Base-by-base conservation (phyloP, 2,888 invertebrate species). In the Eupithecia dodoneata region DNA sequence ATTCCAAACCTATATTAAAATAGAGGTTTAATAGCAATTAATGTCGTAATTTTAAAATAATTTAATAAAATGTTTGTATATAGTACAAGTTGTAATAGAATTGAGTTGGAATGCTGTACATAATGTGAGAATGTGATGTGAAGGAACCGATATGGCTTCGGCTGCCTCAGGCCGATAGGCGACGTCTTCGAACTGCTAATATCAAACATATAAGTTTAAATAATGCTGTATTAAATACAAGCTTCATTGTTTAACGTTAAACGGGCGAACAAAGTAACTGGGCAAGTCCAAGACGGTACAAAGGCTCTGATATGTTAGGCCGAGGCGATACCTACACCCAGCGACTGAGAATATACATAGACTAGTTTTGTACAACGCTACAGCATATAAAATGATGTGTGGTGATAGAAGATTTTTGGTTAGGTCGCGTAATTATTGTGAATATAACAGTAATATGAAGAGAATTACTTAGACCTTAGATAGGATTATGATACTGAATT, bases 41-140 rank as follows among this genome's bases (percentile, higher is more conserved):
- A 92, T 89, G 92, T 89, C 93, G 93, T 94, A 94, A 94, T 93
- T 94, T 94, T 93, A 91, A 90, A 91, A 69, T 69, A 41, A 69
- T 44, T 83, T 83, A 85, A 87, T 77, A 76, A 79, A 93, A 93
- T 94, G 93, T 94, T 94, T 95, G 94, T 95, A 95, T 93, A 95
- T 95, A 95, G 94, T 94, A 95, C 94, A 94, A 94, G 94, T 93
- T 90, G 92, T 93, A 92, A 90, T 91, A 93, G 91, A 90, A 89
- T 89, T 89, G 93, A 89, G 90, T 89, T 87, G 90, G 90, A 89
- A 89, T 88, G 88, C 87, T 94, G 94, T 94, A 94, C 87, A 94
- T 94, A 94, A 88, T 88, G 89, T 86, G 88, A 90, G 89, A 89
- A 89, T 91, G 92, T 89, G 89, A 90, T 89, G 85, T 72, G 83